Evolutionary conservation across 2,888 invertebrate species (phyloP).

Genomic region (Rhagonycha fulva): DNA sequence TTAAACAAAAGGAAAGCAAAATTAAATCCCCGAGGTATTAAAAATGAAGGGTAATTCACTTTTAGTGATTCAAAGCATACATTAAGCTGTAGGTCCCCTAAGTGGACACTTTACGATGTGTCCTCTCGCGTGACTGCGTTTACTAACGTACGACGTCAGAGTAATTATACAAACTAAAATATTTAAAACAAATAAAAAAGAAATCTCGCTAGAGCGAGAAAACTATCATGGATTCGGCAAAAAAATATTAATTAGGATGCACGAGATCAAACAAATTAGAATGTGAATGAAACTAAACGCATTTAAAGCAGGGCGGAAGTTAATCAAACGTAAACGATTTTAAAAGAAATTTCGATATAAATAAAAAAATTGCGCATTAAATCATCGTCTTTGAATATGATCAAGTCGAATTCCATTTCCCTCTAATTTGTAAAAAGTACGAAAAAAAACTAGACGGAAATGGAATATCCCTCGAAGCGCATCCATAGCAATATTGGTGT

Average conservation of each 20-base stretch:
- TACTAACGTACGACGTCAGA: too few relatives aligned
- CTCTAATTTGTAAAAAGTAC: constrained; percentile 2
- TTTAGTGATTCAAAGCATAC: too few relatives aligned
- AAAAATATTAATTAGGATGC: background rate
- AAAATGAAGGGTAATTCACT: too few relatives aligned
- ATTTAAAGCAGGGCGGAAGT: background rate
- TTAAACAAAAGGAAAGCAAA: too few relatives aligned
- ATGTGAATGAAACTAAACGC: background rate
- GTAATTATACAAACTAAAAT: too few relatives aligned
- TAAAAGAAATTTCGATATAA: background rate
- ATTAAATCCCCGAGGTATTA: too few relatives aligned
- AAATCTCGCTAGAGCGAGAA: too few relatives aligned
- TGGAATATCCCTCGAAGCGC: constrained; percentile 3
- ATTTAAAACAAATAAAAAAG: too few relatives aligned
- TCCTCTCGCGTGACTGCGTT: too few relatives aligned
- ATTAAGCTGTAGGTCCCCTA: too few relatives aligned
- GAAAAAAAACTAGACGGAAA: constrained; percentile 1
- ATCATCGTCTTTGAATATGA: constrained; percentile 3
- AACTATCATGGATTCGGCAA: background rate
- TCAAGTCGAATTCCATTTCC: constrained; percentile 2
- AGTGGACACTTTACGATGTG: too few relatives aligned
- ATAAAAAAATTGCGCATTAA: background rate
- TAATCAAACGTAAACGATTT: background rate
- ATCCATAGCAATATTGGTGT: constrained; percentile 18
- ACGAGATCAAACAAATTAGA: background rate